phyloP scores from a whole-genome alignment of 2,888 invertebrate genomes.

The Erebia palarica region DNA sequence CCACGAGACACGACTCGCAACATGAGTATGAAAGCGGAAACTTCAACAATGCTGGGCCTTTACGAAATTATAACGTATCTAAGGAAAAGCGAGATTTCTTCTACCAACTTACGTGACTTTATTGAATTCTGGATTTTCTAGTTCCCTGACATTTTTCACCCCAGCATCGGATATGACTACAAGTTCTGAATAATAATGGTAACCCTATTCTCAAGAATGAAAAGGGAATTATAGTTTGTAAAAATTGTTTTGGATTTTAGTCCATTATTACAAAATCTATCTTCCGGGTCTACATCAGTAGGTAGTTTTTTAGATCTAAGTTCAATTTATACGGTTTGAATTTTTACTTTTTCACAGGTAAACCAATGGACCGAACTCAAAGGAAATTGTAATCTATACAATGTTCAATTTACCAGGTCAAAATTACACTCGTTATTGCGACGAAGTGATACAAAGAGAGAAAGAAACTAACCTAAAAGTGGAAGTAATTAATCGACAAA shows the following conservation, averaged over 20 bases:
- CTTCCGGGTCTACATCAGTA: too few relatives aligned
- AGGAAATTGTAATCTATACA: neutral
- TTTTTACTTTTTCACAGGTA: too few relatives aligned
- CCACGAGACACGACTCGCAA: slow-evolving; percentile 37
- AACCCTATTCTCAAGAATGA: neutral
- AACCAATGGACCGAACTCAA: too few relatives aligned
- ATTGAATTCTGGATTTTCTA: slow-evolving; percentile 4
- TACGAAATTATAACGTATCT: neutral
- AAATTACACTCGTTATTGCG: slow-evolving; percentile 33
- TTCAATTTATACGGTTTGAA: too few relatives aligned
- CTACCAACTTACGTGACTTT: neutral
- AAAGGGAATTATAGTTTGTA: neutral
- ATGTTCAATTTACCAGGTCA: neutral
- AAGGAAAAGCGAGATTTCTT: neutral
- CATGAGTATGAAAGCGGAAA: slow-evolving; percentile 47
- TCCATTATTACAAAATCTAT: neutral
- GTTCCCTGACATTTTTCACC: slow-evolving; percentile 1
- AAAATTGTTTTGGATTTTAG: neutral
- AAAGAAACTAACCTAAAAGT: slow-evolving; percentile 32
- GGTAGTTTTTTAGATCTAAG: too few relatives aligned
- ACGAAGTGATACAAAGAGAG: slow-evolving; percentile 28
- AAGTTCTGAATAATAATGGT: neutral
- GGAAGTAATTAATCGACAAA: slow-evolving; percentile 42
- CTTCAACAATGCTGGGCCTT: neutral
- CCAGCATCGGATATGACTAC: neutral